Evolutionary conservation across 1,140 invertebrate species (phyloP).

Genomic region (Dysdera silvatica): DNA sequence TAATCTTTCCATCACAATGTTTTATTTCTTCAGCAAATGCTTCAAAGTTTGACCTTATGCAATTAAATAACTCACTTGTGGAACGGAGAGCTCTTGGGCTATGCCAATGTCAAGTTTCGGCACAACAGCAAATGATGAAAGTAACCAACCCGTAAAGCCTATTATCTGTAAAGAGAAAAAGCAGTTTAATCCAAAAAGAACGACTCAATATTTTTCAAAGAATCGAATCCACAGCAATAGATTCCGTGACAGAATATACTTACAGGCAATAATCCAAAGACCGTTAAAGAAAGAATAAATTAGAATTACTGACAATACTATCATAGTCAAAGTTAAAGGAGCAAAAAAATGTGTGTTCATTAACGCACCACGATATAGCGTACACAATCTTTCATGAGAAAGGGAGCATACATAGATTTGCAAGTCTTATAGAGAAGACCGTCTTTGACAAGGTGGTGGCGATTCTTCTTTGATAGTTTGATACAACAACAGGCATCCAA

Average conservation of each 20-base stretch:
- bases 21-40: too few species aligned
- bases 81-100: conserved; percentile 54
- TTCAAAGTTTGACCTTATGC: too few species aligned
- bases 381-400: conserved; percentile 54
- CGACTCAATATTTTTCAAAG: background rate
- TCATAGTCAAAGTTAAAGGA: background rate
- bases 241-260: too few species aligned
- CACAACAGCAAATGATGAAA: conserved; percentile 43
- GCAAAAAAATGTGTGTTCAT: conserved; percentile 42
- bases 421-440: conserved; percentile 79
- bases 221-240: too few species aligned
- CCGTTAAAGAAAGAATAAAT: background rate
- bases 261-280: too few species aligned
- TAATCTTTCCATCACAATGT: too few species aligned
- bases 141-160: conserved; percentile 41
- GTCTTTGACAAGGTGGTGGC: conserved; percentile 52
- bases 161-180: conserved; percentile 19
- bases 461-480: conserved; percentile 46
- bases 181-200: background rate
- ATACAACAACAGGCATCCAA: conserved; percentile 70
- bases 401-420: conserved; percentile 74
- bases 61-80: conserved; percentile 50
- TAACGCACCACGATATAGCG: conserved; percentile 42
- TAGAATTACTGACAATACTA: background rate
- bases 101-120: conserved; percentile 49